Conservation (phyloP, 2,888 invertebrate genomes). For the Orthosia cruda region DNA sequence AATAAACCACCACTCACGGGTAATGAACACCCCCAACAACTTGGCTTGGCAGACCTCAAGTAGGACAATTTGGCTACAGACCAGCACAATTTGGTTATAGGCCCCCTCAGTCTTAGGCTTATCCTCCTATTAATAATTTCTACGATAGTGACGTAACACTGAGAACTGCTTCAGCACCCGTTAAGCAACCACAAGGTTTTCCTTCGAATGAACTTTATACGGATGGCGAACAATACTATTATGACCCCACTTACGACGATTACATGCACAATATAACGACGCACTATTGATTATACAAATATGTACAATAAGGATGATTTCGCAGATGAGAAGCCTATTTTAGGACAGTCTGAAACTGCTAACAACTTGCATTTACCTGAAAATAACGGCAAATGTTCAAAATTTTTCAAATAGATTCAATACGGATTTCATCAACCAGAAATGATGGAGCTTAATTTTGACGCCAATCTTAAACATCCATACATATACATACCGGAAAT, state of each 20-base stretch:
- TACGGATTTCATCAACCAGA: background rate
- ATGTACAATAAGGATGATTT: too few relatives aligned
- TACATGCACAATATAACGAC: background rate
- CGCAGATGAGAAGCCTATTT: background rate
- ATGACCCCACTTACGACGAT: background rate
- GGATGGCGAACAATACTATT: background rate
- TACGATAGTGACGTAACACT: background rate
- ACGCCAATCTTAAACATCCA: conserved; percentile 3
- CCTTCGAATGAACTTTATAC: background rate
- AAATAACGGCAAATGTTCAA: background rate
- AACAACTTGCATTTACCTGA: background rate
- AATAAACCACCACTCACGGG: background rate
- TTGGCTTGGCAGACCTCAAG: too few relatives aligned
- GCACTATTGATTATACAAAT: too few relatives aligned
- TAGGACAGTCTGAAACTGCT: background rate
- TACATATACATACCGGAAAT: background rate
- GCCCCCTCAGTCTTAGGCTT: background rate
- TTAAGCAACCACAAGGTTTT: background rate
- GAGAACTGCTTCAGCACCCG: background rate
- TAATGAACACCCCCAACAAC: too few relatives aligned
- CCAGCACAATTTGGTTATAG: too few relatives aligned
- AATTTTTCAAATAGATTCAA: background rate
- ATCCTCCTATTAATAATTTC: background rate
- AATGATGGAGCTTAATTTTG: background rate
- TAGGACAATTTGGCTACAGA: too few relatives aligned